Evolutionary conservation across 2,113 vertebrate genomes (phyloP), one percentile per base, ranked within the genome.

Genomic region (Hippocampus mohnikei): DNA sequence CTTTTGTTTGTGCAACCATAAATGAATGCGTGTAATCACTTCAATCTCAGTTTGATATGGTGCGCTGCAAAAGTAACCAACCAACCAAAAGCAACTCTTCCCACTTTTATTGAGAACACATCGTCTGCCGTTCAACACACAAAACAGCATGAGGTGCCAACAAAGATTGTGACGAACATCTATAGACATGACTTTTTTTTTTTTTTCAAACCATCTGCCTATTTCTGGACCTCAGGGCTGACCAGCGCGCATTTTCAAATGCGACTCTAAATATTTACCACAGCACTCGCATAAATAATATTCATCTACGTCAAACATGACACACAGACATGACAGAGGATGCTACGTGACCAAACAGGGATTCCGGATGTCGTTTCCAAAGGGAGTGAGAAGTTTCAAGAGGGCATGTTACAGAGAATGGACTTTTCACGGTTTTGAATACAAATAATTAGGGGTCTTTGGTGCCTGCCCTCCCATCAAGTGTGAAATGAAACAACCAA

Each of bases 101-200:
- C 33, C 64, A 71, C 66, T 89, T 91, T 90, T 65, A 91, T 87
- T 91, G 73, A 56, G 73, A 56, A 75, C 40, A 71, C 27, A 75
- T 21, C 64, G 66, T 74, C 67, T 75, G 68, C 12, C 21, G n/a
- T 25, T 23, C 23, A 23, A 46, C 42, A 65, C 63, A 65, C 40
- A 37, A 42, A 65, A 9, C 41, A 46, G 42, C 15, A 27, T 27
- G 41, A 8, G n/a, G n/a, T 27, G n/a, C 62, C 13, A 59, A 13
- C 56, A 15, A 59, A 60, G 42, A 64, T 42, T 10, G 10, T n/a
- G 29, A 20, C 20, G 29, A 21, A 29, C 59, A 18, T 37, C 20
- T 41, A 4, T 1, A 11, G 1, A 10, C 15, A 16, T 33, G 27
- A 12, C 60, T 3, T 2, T 46, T 27, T 25, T 8, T 2, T 15